Evolutionary conservation across 1,140 invertebrate species (phyloP), one percentile per base, ranked within the genome.

Genomic region (Atta cephalotes): DNA sequence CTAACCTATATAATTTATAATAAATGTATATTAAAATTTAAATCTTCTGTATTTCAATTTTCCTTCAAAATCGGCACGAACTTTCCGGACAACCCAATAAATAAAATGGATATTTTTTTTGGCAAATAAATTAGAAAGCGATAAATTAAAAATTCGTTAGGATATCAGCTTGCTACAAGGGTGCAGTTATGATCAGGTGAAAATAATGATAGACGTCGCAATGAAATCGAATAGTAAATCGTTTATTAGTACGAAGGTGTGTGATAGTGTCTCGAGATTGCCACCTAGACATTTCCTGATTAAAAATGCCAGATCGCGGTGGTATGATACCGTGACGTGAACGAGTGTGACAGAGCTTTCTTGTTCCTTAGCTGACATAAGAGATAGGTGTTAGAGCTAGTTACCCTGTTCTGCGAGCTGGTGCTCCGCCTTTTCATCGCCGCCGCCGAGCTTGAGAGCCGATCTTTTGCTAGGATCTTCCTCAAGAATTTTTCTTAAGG

Each of bases 331-430:
- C 90, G 91, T 91, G 88, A 92, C 86, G 91, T 91, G 87, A 92
- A 92, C 88, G 87, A 92, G 86, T 91, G 89, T 91, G 88, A 90
- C 87, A 89, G 88, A 88, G 70, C 85, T 89, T 81, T 92, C 85
- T 85, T 88, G 79, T 90, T 91, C 85, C 88, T 87, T 89, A 90
- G 89, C 90, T 92, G 92, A 91, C 90, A 89, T 92, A 89, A 94
- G 91, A 93, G 91, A 93, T 93, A 92, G 92, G 92, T 93, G 92
- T 93, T 93, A 94, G 92, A 93, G 88, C 93, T 93, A 94, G 93
- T 94, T 94, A 94, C 93, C 93, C 93, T 94, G 93, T 94, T 94
- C 89, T 92, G 92, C 92, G 93, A 94, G 91, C 92, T 92, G 90
- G 89, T 85, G 87, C 90, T 90, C 87, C 82, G 88, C 91, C 81